Conservation (phyloP, 2,797 vertebrate genomes). For the Notoglanidium macrostoma region DNA sequence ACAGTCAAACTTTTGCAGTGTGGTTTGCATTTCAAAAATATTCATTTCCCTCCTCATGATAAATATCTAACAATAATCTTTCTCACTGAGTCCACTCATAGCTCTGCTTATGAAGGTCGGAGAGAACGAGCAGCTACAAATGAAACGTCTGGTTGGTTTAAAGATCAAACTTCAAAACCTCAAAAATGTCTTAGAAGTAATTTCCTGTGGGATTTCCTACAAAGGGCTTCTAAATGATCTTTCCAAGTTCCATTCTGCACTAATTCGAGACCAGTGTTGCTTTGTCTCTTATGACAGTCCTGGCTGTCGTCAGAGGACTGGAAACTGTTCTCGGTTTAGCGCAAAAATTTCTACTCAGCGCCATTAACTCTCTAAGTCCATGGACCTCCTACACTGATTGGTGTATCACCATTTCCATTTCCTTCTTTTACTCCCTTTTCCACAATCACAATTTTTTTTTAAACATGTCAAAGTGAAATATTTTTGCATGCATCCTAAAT, state of each 20-base stretch:
- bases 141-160: constrained; percentile 59
- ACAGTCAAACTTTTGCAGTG: not conserved
- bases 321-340: constrained; percentile 21
- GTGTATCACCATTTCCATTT: not conserved
- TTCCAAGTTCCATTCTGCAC: constrained; percentile 7
- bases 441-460: not conserved
- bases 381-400: constrained; percentile 21
- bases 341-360: not conserved
- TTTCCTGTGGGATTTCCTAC: constrained; percentile 69
- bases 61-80: constrained; percentile 4
- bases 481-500: not conserved
- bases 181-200: constrained; percentile 69
- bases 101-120: constrained; percentile 57
- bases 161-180: constrained; percentile 64
- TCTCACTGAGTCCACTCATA: constrained; percentile 53
- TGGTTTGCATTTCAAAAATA: constrained; percentile 42
- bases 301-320: not conserved
- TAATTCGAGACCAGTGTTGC: constrained; percentile 29
- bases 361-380: constrained; percentile 13
- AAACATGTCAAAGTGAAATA: not conserved
- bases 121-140: constrained; percentile 46
- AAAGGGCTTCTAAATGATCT: constrained; percentile 53
- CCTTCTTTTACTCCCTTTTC: not conserved
- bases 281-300: constrained; percentile 4
- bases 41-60: constrained; percentile 49